Evolutionary conservation across 2,888 invertebrate species (phyloP), one percentile per base, ranked within the genome.

Genomic region (Cyclophora albipunctata): DNA sequence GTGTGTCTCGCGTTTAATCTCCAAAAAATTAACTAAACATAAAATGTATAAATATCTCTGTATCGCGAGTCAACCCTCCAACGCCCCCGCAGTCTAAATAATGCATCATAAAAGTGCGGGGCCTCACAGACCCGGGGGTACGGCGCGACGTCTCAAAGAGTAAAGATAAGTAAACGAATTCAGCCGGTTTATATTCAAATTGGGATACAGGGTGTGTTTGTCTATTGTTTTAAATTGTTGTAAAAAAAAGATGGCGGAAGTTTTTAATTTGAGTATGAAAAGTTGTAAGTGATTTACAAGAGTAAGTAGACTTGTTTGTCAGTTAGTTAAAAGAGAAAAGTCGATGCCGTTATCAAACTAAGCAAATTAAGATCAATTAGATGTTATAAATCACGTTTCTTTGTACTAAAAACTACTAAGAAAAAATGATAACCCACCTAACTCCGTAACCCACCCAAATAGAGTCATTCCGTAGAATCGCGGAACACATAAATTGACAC

Each of bases 151-250:
- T 67, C 69, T 75, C 66, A 69, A 74, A 72, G 70, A 67, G 72
- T 67, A 75, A 78, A 81, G 81, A 83, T 83, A 83, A 81, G 75
- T 76, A 67, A 81, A 80, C 75, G 75, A 77, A 73, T 78, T 54
- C 66, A 51, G 54, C 59, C 61, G 65, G 60, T 63, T 65, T 60
- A 60, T 60, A 55, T 55, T 58, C 60, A 53, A 57, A 60, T 64
- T 63, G 53, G 40, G 64, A 51, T 74, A 79, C 75, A 76, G 78
- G 70, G 2, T 72, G 77, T 20, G 20, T 20, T 20, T 20, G 20
- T 20, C 20, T 20, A 20, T 20, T 20, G 20, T 20, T 20, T 20
- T 20, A 20, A 20, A 20, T 20, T 20, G 20, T 45, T 52, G 45
- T 53, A 7, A 42, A 20, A 33, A 44, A 40, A 44, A 37, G n/a